A percentile compares a stretch with the other conserved stretches of the same genome.
These are phyloP conservation scores for Drosophila nr. fundita DNA, from an alignment of 2,888 invertebrate species.

Conservation along the genomic window DNA sequence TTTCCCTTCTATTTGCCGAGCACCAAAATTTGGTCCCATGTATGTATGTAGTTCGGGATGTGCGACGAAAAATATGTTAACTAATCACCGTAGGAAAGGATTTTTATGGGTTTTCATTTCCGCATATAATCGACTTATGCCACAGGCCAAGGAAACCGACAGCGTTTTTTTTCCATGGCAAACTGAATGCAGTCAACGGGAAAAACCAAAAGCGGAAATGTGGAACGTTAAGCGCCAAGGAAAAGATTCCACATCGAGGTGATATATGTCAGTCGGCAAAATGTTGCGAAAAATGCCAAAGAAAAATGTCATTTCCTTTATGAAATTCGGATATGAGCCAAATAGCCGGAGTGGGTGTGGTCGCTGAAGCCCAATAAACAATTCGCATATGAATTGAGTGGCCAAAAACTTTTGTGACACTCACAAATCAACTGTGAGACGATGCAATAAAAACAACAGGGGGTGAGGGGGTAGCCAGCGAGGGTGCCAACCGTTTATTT, in stretches of 20 bases:
- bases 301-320: constrained; percentile 80
- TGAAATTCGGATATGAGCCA: constrained; percentile 71
- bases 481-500: constrained; percentile 50
- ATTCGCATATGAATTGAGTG: constrained; percentile 57
- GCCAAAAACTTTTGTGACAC: constrained; percentile 60
- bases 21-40: constrained; percentile 20
- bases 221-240: constrained; percentile 80
- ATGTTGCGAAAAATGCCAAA: constrained; percentile 51
- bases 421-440: constrained; percentile 68
- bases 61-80: constrained; percentile 81
- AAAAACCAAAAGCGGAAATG: constrained; percentile 84
- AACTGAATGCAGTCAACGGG: constrained; percentile 86
- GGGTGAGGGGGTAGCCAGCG: constrained; percentile 22
- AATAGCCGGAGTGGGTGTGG: constrained; percentile 25
- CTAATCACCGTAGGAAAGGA: constrained; percentile 85
- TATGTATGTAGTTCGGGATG: constrained; percentile 21
- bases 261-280: constrained; percentile 66
- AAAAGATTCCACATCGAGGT: constrained; percentile 58
- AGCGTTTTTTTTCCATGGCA: constrained; percentile 5
- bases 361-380: constrained; percentile 23
- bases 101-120: constrained; percentile 85
- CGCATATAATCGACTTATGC: constrained; percentile 75
- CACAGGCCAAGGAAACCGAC: constrained; percentile 37
- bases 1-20: constrained; percentile 69
- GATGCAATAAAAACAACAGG: constrained; percentile 69